phyloP scores from a whole-genome alignment of 2,113 vertebrate species.

The Choloepus hoffmanni region DNA sequence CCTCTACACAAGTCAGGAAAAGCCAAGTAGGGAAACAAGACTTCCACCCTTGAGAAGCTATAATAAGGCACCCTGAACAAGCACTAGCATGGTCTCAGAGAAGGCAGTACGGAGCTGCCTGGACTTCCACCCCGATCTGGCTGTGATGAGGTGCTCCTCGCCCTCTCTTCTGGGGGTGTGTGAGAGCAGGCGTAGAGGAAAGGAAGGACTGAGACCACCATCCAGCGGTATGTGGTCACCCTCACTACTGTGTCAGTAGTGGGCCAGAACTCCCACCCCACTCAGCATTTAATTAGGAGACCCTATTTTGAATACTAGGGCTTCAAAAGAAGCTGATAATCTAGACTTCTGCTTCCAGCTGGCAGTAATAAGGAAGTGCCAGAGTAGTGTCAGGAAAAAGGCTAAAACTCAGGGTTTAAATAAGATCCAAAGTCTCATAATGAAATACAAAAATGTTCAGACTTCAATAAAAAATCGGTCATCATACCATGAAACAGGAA shows the following conservation, averaged over 20 bases:
- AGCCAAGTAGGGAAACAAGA: not conserved
- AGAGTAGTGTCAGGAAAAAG: not conserved
- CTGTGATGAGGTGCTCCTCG: not conserved
- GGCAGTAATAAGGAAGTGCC: not conserved
- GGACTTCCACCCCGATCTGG: not conserved
- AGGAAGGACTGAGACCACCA: not conserved
- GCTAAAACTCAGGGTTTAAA: not conserved
- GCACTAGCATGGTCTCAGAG: not conserved
- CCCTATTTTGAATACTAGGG: not conserved
- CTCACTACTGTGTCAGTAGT: too few relatives aligned
- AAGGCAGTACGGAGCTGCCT: not conserved
- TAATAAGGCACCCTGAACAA: not conserved
- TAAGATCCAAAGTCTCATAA: too few relatives aligned
- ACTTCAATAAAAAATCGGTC: not conserved
- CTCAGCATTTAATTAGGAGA: not conserved
- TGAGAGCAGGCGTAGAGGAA: not conserved
- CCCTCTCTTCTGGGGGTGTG: too few relatives aligned
- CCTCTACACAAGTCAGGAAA: not conserved
- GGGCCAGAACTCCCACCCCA: not conserved
- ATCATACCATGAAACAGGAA: not conserved
- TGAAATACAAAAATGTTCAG: not conserved
- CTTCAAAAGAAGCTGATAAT: not conserved
- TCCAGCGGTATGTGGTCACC: not conserved
- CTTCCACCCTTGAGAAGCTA: not conserved
- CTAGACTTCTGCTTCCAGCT: not conserved